Evolutionary conservation across 2,888 invertebrate species (phyloP).

Genomic region (Trisateles emortualis): DNA sequence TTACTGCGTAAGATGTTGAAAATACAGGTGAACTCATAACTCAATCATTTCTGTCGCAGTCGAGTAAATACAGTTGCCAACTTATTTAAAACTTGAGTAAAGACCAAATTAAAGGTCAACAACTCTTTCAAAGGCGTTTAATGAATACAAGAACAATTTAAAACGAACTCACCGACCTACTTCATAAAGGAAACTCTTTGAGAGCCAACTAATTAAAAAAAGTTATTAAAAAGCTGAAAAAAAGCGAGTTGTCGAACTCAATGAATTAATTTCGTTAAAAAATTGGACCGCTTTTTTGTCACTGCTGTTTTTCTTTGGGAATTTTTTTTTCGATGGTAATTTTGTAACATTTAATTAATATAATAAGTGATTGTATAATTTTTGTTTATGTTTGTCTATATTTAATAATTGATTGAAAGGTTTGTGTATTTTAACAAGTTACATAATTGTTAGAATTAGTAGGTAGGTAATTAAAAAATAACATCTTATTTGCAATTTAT

Average conservation of each 20-base stretch:
- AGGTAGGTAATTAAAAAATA: no score
- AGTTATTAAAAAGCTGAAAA: constrained; percentile 56
- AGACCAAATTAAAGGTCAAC: constrained; percentile 56
- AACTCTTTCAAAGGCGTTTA: constrained; percentile 49
- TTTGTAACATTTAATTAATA: constrained; percentile 38
- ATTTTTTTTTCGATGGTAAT: constrained; percentile 20
- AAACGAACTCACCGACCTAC: constrained; percentile 38
- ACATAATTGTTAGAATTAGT: no score
- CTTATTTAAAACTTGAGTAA: constrained; percentile 33
- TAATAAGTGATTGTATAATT: constrained; percentile 24
- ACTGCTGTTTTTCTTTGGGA: constrained; percentile 53
- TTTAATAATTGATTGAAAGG: background rate
- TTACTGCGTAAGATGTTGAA: no score
- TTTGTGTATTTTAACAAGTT: no score
- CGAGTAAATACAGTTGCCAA: constrained; percentile 23
- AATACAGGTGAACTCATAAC: background rate
- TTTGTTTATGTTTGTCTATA: constrained; percentile 10
- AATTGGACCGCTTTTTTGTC: constrained; percentile 55
- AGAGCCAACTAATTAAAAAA: constrained; percentile 57
- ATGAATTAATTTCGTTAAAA: constrained; percentile 72
- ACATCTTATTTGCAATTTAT: no score
- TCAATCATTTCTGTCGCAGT: background rate
- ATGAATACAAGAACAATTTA: constrained; percentile 56
- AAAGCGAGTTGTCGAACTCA: constrained; percentile 55
- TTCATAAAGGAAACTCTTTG: constrained; percentile 53